Evolutionary conservation across 2,888 invertebrate species (phyloP).

Genomic region (Electrophaes corylata): DNA sequence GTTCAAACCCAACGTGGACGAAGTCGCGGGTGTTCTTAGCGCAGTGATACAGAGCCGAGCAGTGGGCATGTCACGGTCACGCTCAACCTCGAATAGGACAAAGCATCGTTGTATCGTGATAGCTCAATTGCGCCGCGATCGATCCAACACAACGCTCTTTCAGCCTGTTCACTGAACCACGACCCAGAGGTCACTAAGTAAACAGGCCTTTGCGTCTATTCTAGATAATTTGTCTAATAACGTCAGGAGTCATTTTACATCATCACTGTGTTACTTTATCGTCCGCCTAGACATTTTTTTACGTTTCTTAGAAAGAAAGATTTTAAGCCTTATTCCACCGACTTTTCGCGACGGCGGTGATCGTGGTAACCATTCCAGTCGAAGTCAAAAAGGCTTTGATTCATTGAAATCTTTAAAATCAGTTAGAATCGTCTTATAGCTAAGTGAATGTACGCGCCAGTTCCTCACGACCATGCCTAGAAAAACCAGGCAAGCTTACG

Average conservation of each 20-base stretch:
- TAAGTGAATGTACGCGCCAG: too few relatives aligned
- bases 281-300: too few relatives aligned
- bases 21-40: constrained; percentile 5
- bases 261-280: too few relatives aligned
- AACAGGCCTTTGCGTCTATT: constrained; percentile 3
- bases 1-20: background rate
- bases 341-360: too few relatives aligned
- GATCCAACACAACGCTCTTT: constrained; percentile 42
- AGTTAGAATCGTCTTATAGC: too few relatives aligned
- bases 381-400: too few relatives aligned
- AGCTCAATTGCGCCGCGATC: constrained; percentile 50
- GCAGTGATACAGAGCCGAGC: constrained; percentile 26
- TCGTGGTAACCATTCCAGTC: too few relatives aligned
- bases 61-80: constrained; percentile 36
- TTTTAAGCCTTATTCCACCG: too few relatives aligned
- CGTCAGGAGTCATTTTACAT: background rate
- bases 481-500: too few relatives aligned
- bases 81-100: constrained; percentile 24
- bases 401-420: too few relatives aligned
- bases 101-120: constrained; percentile 35
- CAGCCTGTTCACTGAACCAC: constrained; percentile 50
- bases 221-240: background rate
- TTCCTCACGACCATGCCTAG: too few relatives aligned
- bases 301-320: too few relatives aligned
- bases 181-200: constrained; percentile 46